A percentile compares a stretch with the other conserved stretches of the same genome.
Evolutionary conservation across 1,140 invertebrate species (phyloP).

Genomic region (Nomia melanderi): DNA sequence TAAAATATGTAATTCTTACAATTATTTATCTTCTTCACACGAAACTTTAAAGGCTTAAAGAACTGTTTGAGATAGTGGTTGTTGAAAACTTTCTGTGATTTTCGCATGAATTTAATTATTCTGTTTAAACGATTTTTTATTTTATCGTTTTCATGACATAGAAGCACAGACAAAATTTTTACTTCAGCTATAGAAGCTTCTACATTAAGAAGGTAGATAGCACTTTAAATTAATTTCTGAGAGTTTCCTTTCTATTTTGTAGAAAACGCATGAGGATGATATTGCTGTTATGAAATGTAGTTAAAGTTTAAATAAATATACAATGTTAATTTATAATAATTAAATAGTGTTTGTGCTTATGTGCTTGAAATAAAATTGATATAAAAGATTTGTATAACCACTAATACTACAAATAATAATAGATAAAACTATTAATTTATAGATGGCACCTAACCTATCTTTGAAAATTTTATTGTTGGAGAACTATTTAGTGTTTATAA

Average conservation of each 20-base stretch:
- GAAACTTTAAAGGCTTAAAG: too few species aligned
- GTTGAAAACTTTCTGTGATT: too few species aligned
- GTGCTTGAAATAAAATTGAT: conserved; percentile 10
- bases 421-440: background rate
- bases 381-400: background rate
- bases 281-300: background rate
- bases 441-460: conserved; percentile 18
- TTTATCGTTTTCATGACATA: too few species aligned
- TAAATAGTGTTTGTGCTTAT: conserved; percentile 9
- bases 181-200: too few species aligned
- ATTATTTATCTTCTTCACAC: too few species aligned
- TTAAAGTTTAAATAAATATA: background rate
- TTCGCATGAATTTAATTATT: too few species aligned
- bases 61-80: too few species aligned
- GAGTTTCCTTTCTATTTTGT: background rate
- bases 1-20: too few species aligned
- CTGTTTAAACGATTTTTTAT: too few species aligned
- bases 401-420: background rate
- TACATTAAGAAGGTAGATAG: too few species aligned
- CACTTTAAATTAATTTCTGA: too few species aligned
- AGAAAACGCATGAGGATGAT: background rate
- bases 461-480: conserved; percentile 8
- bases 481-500: conserved; percentile 17
- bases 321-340: conserved; percentile 12
- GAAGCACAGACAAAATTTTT: too few species aligned